A percentile compares a stretch with the other conserved stretches of the same genome.
Conservation (phyloP, 2,888 invertebrate genomes). For the Perithous albicinctus region DNA sequence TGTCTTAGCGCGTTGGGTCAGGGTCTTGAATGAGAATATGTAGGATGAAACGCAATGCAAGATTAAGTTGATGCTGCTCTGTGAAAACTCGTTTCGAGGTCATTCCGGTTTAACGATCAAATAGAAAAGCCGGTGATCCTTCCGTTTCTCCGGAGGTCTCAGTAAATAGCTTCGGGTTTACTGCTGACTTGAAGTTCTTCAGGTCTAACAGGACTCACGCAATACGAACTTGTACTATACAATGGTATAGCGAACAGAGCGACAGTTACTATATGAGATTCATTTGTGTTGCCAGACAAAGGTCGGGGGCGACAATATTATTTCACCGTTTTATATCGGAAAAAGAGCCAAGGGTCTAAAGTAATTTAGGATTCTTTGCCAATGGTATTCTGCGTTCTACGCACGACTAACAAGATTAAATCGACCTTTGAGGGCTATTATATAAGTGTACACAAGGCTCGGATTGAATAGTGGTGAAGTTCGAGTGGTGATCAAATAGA, state of each 20-base stretch:
- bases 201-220: background rate
- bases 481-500: background rate
- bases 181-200: conserved; percentile 20
- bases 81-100: background rate
- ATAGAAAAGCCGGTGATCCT: conserved; percentile 24
- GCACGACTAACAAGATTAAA: conserved; percentile 46
- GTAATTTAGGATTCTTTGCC: conserved; percentile 39
- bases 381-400: conserved; percentile 23
- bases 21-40: background rate
- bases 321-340: background rate
- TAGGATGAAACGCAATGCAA: background rate
- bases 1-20: background rate
- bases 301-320: conserved; percentile 28
- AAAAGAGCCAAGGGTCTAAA: conserved; percentile 27
- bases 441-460: background rate
- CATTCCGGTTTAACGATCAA: conserved; percentile 30
- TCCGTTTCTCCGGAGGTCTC: background rate
- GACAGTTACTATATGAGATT: background rate
- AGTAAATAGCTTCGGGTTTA: conserved; percentile 42
- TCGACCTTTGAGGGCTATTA: conserved; percentile 22
- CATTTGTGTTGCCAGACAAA: background rate
- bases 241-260: background rate
- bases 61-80: background rate
- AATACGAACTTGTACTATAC: background rate
- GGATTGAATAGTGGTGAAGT: background rate